A percentile compares a stretch with the other conserved stretches of the same genome.
These are phyloP conservation scores for Lapara coniferarum DNA, from an alignment of 2,888 invertebrate species.

Conservation along the genomic window DNA sequence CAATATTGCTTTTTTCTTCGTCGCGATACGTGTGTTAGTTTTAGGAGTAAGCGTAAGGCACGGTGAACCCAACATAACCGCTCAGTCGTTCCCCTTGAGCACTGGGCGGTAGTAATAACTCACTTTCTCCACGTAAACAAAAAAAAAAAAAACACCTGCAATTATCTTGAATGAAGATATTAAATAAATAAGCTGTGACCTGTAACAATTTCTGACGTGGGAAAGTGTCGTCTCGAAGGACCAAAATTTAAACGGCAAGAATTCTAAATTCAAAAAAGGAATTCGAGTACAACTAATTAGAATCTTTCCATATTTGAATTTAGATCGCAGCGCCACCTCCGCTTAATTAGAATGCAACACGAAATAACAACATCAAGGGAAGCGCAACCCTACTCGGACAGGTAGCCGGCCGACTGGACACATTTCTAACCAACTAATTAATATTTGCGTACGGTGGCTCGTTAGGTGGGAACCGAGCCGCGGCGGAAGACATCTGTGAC, in stretches of 20 bases:
- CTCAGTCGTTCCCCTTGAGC: too few relatives aligned
- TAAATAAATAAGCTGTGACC: too few relatives aligned
- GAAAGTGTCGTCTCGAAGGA: not conserved
- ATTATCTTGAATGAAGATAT: too few relatives aligned
- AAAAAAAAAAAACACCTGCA: not conserved
- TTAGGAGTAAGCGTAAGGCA: too few relatives aligned
- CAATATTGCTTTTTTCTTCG: too few relatives aligned
- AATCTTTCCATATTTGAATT: not conserved
- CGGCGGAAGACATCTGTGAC: slow-evolving; percentile 26
- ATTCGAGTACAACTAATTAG: not conserved
- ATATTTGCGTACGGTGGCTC: slow-evolving; percentile 23
- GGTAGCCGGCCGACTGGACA: slow-evolving; percentile 16
- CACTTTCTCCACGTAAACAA: too few relatives aligned
- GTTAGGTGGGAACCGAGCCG: slow-evolving; percentile 14
- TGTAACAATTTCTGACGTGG: too few relatives aligned
- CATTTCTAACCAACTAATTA: slow-evolving; percentile 26
- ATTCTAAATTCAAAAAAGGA: not conserved
- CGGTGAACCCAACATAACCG: too few relatives aligned
- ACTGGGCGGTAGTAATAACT: too few relatives aligned
- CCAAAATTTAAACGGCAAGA: not conserved
- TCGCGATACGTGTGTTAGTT: too few relatives aligned
- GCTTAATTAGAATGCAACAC: not conserved
- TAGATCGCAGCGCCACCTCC: not conserved
- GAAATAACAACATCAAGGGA: not conserved
- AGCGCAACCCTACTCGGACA: slow-evolving; percentile 6